These are phyloP conservation scores for Ochlodes sylvanus DNA, from an alignment of 2,888 invertebrate species.

Conservation along the genomic window DNA sequence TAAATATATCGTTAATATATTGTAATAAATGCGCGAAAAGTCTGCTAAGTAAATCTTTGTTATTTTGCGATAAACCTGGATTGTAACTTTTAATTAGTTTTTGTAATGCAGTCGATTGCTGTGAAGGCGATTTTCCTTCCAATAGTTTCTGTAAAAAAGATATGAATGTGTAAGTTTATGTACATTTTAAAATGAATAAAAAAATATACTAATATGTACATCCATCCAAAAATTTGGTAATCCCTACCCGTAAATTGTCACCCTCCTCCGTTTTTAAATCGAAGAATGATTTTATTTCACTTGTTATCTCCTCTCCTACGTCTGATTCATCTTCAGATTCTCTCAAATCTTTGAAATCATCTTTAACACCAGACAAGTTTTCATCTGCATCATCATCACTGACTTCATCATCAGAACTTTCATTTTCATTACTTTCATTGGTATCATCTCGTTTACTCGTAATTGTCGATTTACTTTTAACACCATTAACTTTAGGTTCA, in stretches of 20 bases:
- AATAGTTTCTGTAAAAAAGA: conserved; percentile 81
- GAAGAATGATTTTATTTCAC: conserved; percentile 65
- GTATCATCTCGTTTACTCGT: background rate
- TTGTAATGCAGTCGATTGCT: conserved; percentile 90
- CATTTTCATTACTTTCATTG: conserved; percentile 11
- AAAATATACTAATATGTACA: background rate
- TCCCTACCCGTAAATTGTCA: conserved; percentile 73
- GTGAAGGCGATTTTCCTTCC: conserved; percentile 83
- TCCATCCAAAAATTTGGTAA: conserved; percentile 23
- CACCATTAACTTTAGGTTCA: conserved; percentile 16
- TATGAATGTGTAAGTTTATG: background rate
- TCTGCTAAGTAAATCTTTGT: conserved; percentile 90
- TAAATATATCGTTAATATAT: conserved; percentile 89
- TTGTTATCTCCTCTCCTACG: conserved; percentile 51
- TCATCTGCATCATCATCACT: conserved; percentile 33
- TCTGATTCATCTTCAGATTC: conserved; percentile 72
- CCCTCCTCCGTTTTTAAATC: conserved; percentile 64
- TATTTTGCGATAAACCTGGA: conserved; percentile 90
- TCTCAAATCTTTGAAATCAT: conserved; percentile 78
- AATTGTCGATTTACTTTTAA: background rate
- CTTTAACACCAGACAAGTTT: conserved; percentile 47
- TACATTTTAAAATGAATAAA: background rate
- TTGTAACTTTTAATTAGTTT: conserved; percentile 95
- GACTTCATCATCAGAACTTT: conserved; percentile 39
- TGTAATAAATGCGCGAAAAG: conserved; percentile 92